Evolutionary conservation across 2,113 vertebrate species (phyloP), one percentile per base, ranked within the genome.

Genomic region (Dasypus novemcinctus): DNA sequence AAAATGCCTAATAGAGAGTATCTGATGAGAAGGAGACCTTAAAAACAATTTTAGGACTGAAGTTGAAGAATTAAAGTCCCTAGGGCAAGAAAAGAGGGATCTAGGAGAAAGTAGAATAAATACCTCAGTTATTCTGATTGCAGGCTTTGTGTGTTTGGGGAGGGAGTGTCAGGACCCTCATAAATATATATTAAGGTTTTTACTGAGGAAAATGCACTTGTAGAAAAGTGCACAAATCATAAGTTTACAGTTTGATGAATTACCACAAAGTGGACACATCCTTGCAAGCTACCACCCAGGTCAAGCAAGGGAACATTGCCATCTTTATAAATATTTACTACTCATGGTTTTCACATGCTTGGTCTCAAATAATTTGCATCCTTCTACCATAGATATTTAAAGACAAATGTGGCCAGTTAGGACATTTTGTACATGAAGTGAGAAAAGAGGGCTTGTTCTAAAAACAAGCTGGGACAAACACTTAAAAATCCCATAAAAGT

Each of bases 261-360:
- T 83, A 97, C 90, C 90, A 76, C 54, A 76, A 94, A 94, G 54
- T 79, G 76, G 90, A 90, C 83, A 96, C 71, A 93, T 52, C 94
- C 90, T 84, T 33, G 46, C 33, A 87, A 90, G 54, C 64, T 25
- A 92, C 75, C 80, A 96, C 90, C 91, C 87, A 95, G 54, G 66
- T 97, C 92, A 95, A 90, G 66, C 84, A 66, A 90, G 87, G 87
- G 75, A 80, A 90, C 21, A 95, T 90, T 84, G 81, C 27, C 43
- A 46, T 92, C 33, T 95, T 89, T 69, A 84, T 87, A 95, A 94
- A 94, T 90, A 95, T 95, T 95, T 92, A 93, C 59, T 59, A 38
- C 52, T 90, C 75, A 87, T 61, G 38, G 18, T 36, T 94, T 84
- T 96, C 61, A 95, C 11, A 90, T 54, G n/a, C 49, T 87, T 82